A percentile compares a stretch with the other conserved stretches of the same genome.
phyloP scores from a whole-genome alignment of 2,113 vertebrate genomes.

The Etia nguti region DNA sequence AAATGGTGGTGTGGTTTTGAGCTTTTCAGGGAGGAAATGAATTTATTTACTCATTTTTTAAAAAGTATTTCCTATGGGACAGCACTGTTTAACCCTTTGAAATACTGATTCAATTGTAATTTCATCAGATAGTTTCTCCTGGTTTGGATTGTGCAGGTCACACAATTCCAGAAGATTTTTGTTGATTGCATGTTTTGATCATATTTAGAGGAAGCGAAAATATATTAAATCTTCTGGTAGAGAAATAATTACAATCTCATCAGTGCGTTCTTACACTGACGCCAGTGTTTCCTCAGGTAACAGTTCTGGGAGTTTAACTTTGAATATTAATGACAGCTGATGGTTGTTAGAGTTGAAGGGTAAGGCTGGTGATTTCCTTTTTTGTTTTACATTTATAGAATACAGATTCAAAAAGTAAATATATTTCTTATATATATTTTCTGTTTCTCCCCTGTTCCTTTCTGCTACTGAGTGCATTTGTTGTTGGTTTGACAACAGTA shows the following conservation, averaged over 20 bases:
- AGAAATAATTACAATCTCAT: neutral
- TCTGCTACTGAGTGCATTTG: neutral
- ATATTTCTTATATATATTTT: accelerated
- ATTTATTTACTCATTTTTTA: neutral
- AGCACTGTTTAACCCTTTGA: neutral
- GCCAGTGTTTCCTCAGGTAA: neutral
- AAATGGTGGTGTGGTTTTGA: too few species aligned
- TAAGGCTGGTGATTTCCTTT: accelerated
- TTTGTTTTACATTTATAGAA: neutral
- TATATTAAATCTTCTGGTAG: neutral
- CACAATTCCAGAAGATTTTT: accelerated
- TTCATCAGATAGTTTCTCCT: neutral
- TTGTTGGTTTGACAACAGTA: neutral
- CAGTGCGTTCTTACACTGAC: neutral
- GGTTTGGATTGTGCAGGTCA: accelerated
- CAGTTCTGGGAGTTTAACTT: neutral
- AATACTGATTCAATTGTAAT: accelerated
- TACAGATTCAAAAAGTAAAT: neutral
- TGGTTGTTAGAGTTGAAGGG: accelerated
- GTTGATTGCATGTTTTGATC: accelerated
- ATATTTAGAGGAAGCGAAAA: neutral
- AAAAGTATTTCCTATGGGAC: neutral
- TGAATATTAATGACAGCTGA: neutral
- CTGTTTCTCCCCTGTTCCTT: neutral
- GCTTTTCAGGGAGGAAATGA: neutral